Conservation (phyloP, 2,113 vertebrate genomes). For the Sylvietta virens region DNA sequence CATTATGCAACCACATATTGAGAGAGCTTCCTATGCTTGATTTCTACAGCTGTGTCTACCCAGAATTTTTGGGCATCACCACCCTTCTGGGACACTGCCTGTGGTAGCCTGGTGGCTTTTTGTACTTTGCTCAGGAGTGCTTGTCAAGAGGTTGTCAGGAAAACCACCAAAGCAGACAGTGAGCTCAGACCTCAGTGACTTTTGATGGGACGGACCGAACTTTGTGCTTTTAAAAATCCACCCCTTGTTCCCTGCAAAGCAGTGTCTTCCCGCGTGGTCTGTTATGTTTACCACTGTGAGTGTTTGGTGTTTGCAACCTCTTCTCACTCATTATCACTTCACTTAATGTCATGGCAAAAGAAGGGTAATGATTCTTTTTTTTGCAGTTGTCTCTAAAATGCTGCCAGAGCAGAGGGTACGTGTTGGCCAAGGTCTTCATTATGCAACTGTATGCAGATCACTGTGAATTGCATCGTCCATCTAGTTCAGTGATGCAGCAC, state of each 20-base stretch:
- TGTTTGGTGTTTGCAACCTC: not conserved
- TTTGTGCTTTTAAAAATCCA: not conserved
- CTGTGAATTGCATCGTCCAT: not conserved
- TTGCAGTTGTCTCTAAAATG: not conserved
- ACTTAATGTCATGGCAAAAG: not conserved
- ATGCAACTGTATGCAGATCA: slow-evolving; percentile 21
- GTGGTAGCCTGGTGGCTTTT: not conserved
- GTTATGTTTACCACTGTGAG: not conserved
- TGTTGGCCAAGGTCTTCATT: not conserved
- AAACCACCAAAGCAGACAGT: not conserved
- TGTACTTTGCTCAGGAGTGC: not conserved
- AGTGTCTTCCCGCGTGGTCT: not conserved
- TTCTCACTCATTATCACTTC: not conserved
- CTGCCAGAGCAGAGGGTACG: not conserved
- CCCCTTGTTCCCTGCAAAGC: not conserved
- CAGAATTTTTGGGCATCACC: not conserved
- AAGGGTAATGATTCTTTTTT: not conserved
- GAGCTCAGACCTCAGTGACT: not conserved
- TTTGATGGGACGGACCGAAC: not conserved
- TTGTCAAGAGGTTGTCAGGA: not conserved
- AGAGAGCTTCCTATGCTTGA: not conserved
- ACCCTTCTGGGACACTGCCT: not conserved
- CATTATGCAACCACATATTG: not conserved
- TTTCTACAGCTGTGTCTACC: not conserved
- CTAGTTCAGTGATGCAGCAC: slow-evolving; percentile 6